Evolutionary conservation across 2,888 invertebrate genomes (phyloP), one percentile per base, ranked within the genome.

Genomic region (Gastracanthus pulcherrimus): DNA sequence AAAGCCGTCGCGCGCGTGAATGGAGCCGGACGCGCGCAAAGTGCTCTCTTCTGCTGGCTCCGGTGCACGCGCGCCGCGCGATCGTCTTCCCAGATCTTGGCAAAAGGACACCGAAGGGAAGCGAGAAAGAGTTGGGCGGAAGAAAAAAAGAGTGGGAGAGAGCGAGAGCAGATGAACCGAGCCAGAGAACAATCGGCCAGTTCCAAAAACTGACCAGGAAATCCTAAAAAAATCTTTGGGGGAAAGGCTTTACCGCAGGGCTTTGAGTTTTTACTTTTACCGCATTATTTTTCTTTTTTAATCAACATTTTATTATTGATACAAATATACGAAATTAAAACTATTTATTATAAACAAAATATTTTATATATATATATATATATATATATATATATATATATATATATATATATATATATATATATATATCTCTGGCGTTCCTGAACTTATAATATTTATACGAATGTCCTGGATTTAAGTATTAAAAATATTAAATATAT

Each of bases 31-130:
- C 62, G 23, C 36, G 9, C 23, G 66, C 55, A 58, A 76, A 76
- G 74, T 62, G 74, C 45, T 41, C 26, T n/a, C n/a, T n/a, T n/a
- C n/a, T n/a, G n/a, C n/a, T 38, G 62, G 51, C 36, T 51, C 34
- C 51, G 76, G 67, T 74, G 45, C 62, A 41, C 74, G 64, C 74
- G 70, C 51, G 62, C 62, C 2, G 45, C 13, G 19, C 62, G 29
- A 23, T 41, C 62, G 45, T 48, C 48, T 48, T 64, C 60, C 41
- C 60, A 11, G 48, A 75, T 75, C 74, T 48, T 29, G 62, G 26
- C 45, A 31, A 74, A 74, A 45, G 45, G 45, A 74, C 19, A n/a
- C 62, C 62, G 62, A 60, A 45, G 45, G 72, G 72, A 72, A 72
- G 29, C 34, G 34, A 75, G 64, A 64, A 75, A 72, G 58, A 58